These are phyloP conservation scores for Sebastes flavidus DNA, from an alignment of 2,797 vertebrate genomes.

Conservation along the genomic window DNA sequence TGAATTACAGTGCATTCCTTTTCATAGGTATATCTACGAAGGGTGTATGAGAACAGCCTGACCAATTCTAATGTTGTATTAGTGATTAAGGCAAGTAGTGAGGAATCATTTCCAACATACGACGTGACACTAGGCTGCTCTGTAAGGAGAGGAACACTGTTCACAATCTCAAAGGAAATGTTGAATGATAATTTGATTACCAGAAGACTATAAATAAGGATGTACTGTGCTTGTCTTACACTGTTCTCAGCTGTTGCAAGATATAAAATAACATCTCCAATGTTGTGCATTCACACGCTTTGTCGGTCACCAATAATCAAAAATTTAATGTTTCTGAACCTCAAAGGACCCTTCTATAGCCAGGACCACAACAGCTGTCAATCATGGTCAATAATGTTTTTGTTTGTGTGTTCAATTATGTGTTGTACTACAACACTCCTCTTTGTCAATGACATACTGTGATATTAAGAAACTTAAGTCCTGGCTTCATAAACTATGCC, in stretches of 20 bases:
- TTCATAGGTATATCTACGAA: background rate
- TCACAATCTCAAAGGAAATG: conserved; percentile 23
- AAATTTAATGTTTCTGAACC: background rate
- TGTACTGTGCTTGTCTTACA: background rate
- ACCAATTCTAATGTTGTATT: background rate
- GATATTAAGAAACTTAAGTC: conserved; percentile 12
- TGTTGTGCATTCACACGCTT: background rate
- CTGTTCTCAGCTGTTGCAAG: conserved; percentile 38
- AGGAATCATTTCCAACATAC: background rate
- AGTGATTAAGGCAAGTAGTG: background rate
- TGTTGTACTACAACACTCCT: background rate
- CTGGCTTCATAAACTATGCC: background rate
- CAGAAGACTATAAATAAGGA: conserved; percentile 49
- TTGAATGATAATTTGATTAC: conserved; percentile 40
- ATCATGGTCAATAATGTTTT: background rate
- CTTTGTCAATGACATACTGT: background rate
- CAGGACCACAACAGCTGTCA: background rate
- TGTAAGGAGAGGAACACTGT: background rate
- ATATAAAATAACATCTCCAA: background rate
- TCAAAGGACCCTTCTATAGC: background rate
- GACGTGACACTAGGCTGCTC: background rate
- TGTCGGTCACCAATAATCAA: background rate
- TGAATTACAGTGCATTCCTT: background rate
- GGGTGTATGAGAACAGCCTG: background rate
- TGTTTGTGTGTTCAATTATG: background rate